Evolutionary conservation across 2,888 invertebrate genomes (phyloP), one percentile per base, ranked within the genome.

Genomic region (Eumerus sabulonum): DNA sequence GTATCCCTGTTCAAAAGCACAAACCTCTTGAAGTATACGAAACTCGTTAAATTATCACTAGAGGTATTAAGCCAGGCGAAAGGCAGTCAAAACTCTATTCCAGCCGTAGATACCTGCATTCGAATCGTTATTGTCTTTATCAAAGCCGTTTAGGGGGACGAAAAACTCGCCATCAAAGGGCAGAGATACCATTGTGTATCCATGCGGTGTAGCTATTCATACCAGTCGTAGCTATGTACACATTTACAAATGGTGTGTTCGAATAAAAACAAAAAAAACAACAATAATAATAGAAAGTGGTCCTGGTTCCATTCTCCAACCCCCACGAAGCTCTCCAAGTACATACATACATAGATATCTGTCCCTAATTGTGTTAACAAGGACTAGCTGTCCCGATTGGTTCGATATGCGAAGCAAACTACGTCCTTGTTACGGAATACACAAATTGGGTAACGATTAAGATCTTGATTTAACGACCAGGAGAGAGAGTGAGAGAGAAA

Each of bases 391-490:
- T 11, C 9, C n/a, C 5, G 40, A 40, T 9, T 40, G 40, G 40
- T 7, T 40, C 40, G 11, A 4, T 2, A 27, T 27, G 27, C 27
- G 7, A 7, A 27, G 27, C 2, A 27, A 4, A 7, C 27, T 27
- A 7, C 27, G 27, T 27, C 27, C 27, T 27, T 27, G 27, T 27
- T 27, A 18, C 40, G 38, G 36, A 35, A 67, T 67, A 56, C 56
- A 76, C 47, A 73, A 77, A 73, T 72, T 68, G 68, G 57, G 36
- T 73, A 73, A 40, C 77, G 77, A 77, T 77, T 73, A 68, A 45
- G 67, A 77, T 77, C 77, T 73, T 73, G 68, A 73, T 73, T 77
- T 73, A 73, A 73, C 73, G 66, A 77, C 77, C 73, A 36, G 40
- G 51, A 66, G 56, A 27, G 60, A 62, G 72, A 60, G n/a, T n/a